Percentiles rank a stretch among this genome's conserved stretches.
Evolutionary conservation across 2,797 vertebrate species (phyloP).

Genomic region (Pangasius sanitwongsei): DNA sequence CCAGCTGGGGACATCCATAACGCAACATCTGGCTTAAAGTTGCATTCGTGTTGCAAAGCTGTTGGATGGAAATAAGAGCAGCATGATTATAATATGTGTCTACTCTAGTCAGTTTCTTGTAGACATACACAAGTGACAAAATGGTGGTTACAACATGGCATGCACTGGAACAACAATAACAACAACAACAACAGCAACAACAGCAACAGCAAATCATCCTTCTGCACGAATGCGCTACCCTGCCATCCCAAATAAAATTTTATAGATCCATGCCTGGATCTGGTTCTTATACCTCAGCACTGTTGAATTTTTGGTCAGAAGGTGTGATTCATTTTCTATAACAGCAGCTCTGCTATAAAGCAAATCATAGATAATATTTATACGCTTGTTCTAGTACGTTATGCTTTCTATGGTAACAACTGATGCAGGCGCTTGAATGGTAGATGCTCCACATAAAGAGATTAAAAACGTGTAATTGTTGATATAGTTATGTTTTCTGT

Average conservation of each 20-base stretch:
- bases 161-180: neutral
- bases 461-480: neutral
- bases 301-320: neutral
- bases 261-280: neutral
- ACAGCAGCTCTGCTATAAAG: neutral
- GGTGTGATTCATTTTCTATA: neutral
- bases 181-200: neutral
- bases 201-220: neutral
- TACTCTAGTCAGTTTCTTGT: neutral
- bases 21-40: neutral
- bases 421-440: too few species aligned
- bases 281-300: neutral
- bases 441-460: neutral
- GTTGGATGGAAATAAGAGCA: neutral
- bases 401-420: too few species aligned
- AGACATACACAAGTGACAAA: neutral
- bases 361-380: too few species aligned
- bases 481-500: neutral
- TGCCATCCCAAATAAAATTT: neutral
- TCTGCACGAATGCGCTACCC: neutral
- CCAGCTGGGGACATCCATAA: neutral
- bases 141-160: neutral
- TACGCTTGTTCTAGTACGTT: too few species aligned
- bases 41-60: neutral
- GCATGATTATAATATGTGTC: neutral